phyloP scores from a whole-genome alignment of 2,113 vertebrate species.

The Plecturocebus donacophilus region DNA sequence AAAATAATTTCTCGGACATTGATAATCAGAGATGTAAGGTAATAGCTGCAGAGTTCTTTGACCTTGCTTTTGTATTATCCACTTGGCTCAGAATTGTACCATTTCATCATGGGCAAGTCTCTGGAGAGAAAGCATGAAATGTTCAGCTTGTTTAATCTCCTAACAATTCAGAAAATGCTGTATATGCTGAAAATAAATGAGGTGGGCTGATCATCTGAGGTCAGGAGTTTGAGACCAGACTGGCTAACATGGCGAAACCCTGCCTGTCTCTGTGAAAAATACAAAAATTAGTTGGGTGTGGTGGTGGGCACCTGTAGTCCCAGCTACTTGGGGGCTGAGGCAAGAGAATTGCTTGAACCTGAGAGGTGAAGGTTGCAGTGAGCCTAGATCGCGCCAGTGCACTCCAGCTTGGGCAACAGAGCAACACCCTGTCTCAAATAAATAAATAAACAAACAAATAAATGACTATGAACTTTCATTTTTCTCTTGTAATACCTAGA shows the following conservation, averaged over 20 bases:
- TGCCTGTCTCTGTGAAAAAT: too few relatives aligned
- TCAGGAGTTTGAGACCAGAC: too few relatives aligned
- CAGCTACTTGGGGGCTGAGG: too few relatives aligned
- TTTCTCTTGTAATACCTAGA: slow-evolving; percentile 15
- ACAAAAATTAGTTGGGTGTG: too few relatives aligned
- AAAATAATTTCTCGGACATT: not conserved
- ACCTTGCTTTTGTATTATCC: not conserved
- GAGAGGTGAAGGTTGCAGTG: too few relatives aligned
- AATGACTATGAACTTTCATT: not conserved
- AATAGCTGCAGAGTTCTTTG: not conserved
- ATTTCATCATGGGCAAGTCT: not conserved
- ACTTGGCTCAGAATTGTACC: slow-evolving; percentile 17
- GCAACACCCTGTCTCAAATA: too few relatives aligned
- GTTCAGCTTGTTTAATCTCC: slow-evolving; percentile 4
- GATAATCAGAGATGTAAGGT: not conserved
- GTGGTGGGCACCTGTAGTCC: too few relatives aligned
- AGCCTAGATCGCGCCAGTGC: too few relatives aligned
- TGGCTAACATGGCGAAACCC: too few relatives aligned
- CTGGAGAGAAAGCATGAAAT: not conserved
- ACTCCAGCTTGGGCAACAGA: too few relatives aligned
- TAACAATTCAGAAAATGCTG: slow-evolving; percentile 41
- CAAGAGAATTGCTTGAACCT: too few relatives aligned
- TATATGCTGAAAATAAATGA: not conserved
- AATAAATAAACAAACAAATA: not conserved
- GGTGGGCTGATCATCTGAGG: too few relatives aligned